These are phyloP conservation scores for Lydus trimaculatus DNA, from an alignment of 2,888 invertebrate genomes.

Conservation along the genomic window DNA sequence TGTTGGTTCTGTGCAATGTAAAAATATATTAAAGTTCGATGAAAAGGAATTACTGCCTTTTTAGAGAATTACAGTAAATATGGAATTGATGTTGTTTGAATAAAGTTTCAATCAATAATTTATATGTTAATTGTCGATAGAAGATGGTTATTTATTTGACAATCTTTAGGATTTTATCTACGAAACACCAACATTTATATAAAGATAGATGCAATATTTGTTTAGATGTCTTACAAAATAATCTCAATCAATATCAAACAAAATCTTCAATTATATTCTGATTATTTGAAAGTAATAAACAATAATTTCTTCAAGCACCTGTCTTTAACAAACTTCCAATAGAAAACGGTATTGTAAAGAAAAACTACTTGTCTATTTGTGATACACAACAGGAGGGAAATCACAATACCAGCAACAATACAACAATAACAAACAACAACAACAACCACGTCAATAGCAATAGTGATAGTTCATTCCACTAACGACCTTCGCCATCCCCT, in stretches of 20 bases:
- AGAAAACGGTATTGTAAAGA: not conserved
- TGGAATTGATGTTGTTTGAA: constrained; percentile 15
- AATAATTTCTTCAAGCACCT: not conserved
- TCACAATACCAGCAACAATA: not conserved
- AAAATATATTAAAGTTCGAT: constrained; percentile 4
- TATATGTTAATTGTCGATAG: not conserved
- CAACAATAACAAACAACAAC: not conserved
- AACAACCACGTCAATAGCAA: too few species aligned
- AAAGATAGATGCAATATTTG: not conserved
- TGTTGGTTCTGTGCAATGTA: constrained; percentile 11
- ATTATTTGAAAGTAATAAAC: not conserved
- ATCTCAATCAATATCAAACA: not conserved
- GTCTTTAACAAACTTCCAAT: not conserved
- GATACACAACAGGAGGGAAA: constrained; percentile 7
- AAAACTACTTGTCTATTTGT: not conserved
- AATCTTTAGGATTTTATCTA: not conserved
- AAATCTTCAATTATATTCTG: not conserved
- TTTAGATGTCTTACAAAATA: not conserved
- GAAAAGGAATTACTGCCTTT: constrained; percentile 1
- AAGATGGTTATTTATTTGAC: not conserved
- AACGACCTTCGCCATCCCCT: constrained; percentile 42
- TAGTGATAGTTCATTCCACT: constrained; percentile 38
- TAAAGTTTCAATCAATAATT: not conserved
- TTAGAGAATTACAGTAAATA: constrained; percentile 18
- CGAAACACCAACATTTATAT: too few species aligned